Base-by-base conservation (phyloP, 1,140 invertebrate species). In the Papilio aristodemus region DNA sequence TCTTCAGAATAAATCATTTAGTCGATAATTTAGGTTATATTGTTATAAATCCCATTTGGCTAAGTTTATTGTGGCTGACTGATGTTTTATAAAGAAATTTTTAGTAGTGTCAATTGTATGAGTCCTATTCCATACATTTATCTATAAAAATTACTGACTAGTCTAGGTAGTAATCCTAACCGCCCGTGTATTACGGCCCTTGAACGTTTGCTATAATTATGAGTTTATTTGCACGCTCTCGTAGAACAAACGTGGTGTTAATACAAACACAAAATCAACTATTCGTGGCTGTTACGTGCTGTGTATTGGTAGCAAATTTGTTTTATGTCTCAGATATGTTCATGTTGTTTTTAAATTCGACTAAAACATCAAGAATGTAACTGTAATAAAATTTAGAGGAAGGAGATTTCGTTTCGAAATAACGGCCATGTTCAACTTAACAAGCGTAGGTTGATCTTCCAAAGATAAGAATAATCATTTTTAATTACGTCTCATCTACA, bases 201-300 rank as follows among this genome's bases (percentile, higher is more conserved):
- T 14, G 0, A 6, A 17, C 9, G n/a, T 9, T 50, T 1, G 10
- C 43, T 9, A 19, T 1, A 22, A 10, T 54, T 11, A 25, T 54
- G 9, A 22, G 4, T 54, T 54, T 54, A 54, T 54, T 54, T 54
- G 46, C 46, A 54, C 27, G n/a, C n/a, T n/a, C 17, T 54, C 9
- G 46, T 22, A 11, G 10, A 17, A 10, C 46, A 17, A 54, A 54
- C 46, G 46, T 54, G 46, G 22, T 54, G 46, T 54, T 54, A n/a
- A 14, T 54, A 19, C 22, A 54, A 11, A 25, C 10, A 22, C n/a
- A 17, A 46, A 54, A 43, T 11, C 10, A 9, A 13, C 46, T 54
- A 54, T 13, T 54, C 46, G 19, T 54, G 46, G 19, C 46, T 54
- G 46, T 54, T 54, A 54, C 17, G 19, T 54, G 19, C 14, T 9